Evolutionary conservation across 2,113 vertebrate species (phyloP), one percentile per base, ranked within the genome.

Genomic region (Anarrhichthys ocellatus): DNA sequence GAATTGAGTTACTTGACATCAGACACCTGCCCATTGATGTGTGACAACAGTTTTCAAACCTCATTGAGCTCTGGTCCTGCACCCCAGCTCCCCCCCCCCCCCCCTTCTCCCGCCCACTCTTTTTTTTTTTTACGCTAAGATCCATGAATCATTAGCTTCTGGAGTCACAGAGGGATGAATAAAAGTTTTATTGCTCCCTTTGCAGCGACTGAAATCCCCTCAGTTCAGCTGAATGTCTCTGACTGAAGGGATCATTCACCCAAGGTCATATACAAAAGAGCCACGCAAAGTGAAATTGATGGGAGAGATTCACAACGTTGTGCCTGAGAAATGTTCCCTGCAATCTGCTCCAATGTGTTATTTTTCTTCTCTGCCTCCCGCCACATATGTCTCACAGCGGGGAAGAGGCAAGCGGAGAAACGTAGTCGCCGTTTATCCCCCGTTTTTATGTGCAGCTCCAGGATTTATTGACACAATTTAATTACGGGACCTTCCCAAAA

Each of bases 11-110:
- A 89, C 89, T 91, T 87, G 91, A 94, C 92, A 91, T 91, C 92
- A 92, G 85, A 88, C 91, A 90, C 87, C 89, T 92, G 91, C 80
- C 81, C 91, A 76, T 46, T 86, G 90, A 92, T 79, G 91, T 89
- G 90, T 92, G 88, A 89, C 92, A 94, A 90, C 88, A 91, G 92
- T 91, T 93, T 94, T 94, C 93, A 93, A 86, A 94, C 88, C 92
- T 90, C 94, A 94, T 94, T 94, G 93, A 91, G 91, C 68, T 81
- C 76, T 65, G 81, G 83, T 86, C 85, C 87, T 91, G 88, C 87
- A 76, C 90, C 82, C 59, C 73, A 77, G 73, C 74, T 38, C 13
- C 58, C 62, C 73, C 38, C 36, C 36, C 9, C 59, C 6, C 48
- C 29, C 10, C n/a, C 67, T 5, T 29, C 40, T 38, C 29, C 42